These are phyloP conservation scores for Diuraphis noxia DNA, from an alignment of 1,140 invertebrate genomes.

Conservation along the genomic window DNA sequence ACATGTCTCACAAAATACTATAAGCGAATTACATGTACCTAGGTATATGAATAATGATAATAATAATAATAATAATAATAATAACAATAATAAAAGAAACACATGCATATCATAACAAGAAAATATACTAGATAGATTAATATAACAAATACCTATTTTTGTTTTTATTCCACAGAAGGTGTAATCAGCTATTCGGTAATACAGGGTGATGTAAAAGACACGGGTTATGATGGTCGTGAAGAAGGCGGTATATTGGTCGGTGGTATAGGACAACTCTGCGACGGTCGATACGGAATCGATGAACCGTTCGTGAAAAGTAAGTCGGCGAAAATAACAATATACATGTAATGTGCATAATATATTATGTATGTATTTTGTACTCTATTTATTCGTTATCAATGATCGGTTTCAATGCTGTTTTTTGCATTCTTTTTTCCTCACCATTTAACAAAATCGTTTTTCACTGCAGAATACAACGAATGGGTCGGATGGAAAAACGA, in stretches of 20 bases:
- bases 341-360: slow-evolving; percentile 56
- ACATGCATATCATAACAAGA: neutral
- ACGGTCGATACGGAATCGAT: slow-evolving; percentile 78
- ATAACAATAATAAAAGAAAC: neutral
- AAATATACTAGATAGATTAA: neutral
- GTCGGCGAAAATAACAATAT: slow-evolving; percentile 55
- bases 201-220: slow-evolving; percentile 68
- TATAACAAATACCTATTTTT: neutral
- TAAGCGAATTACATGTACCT: neutral
- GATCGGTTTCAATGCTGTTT: neutral
- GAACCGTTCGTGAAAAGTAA: slow-evolving; percentile 74
- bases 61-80: neutral
- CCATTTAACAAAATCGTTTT: neutral
- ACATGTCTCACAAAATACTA: neutral
- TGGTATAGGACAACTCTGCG: slow-evolving; percentile 89
- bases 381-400: neutral
- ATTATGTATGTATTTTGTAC: neutral
- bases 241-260: slow-evolving; percentile 66
- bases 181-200: slow-evolving; percentile 67
- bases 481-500: slow-evolving; percentile 85
- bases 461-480: slow-evolving; percentile 64
- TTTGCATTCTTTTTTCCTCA: neutral
- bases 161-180: slow-evolving; percentile 62
- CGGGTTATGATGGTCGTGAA: slow-evolving; percentile 67
- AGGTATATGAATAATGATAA: neutral